Evolutionary conservation across 2,797 vertebrate genomes (phyloP), one percentile per base, ranked within the genome.

Genomic region (Lepidocolaptes lacrymiger): DNA sequence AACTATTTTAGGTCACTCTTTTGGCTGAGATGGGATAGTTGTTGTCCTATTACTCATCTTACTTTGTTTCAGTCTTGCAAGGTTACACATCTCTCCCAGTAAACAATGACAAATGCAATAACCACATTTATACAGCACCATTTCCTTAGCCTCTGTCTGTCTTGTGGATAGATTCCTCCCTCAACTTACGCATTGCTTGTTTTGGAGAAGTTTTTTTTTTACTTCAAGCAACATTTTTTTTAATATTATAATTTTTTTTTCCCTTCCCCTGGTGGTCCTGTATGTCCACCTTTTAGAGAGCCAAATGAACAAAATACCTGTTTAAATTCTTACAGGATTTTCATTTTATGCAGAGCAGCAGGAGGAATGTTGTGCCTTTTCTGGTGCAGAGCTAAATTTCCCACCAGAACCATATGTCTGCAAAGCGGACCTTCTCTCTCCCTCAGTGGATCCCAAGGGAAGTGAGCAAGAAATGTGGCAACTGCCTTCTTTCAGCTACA

Each of bases 281-380:
- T 74, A 68, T 89, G 36, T 67, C 94, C 64, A 80, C 61, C 58
- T 85, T 84, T 73, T 88, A 89, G 91, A 93, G 46, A 94, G 19
- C 87, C 87, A 83, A 69, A 52, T 73, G 66, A 95, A 68, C 30
- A 78, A 64, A 95, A 54, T 73, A 14, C 73, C n/a, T 91, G 63
- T 92, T 93, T 96, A 96, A 95, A 90, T 96, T 96, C 89, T 95
- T 93, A 87, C n/a, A 85, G 44, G 82, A 69, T 92, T 96, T 96
- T 85, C 87, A 62, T 96, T 96, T 93, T 83, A 79, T 84, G 36
- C 89, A 92, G 78, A 95, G 72, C 85, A 96, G 83, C 89, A 92
- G 88, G 54, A 92, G 28, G 88, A 91, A 71, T 67, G 89, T 64
- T 95, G 88, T 86, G 37, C 79, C 66, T 96, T 97, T 96, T 95